These are phyloP conservation scores for Mnemiopsis leidyi DNA, from an alignment of 37 sponge, comb jelly and placozoan species.

Conservation along the genomic window DNA sequence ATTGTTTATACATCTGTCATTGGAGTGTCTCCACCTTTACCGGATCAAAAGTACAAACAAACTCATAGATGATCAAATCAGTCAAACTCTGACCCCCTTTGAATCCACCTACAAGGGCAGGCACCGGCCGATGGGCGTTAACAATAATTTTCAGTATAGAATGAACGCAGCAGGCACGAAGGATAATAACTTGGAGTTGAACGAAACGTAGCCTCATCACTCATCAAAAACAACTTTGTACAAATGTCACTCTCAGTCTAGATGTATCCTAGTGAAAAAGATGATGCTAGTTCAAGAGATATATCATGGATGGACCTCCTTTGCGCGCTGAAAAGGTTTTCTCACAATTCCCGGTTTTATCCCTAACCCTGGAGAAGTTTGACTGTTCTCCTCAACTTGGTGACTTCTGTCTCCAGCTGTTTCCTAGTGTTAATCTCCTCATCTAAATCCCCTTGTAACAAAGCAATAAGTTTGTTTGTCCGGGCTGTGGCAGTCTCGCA, in stretches of 20 bases:
- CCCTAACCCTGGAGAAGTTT: background rate
- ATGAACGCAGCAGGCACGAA: background rate
- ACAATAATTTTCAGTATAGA: background rate
- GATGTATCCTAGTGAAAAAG: too few relatives aligned
- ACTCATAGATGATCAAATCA: background rate
- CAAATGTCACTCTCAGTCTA: too few relatives aligned
- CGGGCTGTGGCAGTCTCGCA: background rate
- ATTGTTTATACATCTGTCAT: background rate
- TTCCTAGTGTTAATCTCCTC: conserved; percentile 9
- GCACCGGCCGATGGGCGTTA: background rate
- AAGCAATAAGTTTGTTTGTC: background rate
- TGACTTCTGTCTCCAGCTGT: conserved; percentile 1
- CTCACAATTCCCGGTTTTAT: too few relatives aligned
- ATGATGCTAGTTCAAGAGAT: too few relatives aligned
- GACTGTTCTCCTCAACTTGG: background rate
- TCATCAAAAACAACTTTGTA: too few relatives aligned
- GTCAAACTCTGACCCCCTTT: background rate
- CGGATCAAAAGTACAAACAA: background rate
- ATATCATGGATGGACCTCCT: too few relatives aligned
- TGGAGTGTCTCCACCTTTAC: background rate
- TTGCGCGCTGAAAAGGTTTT: too few relatives aligned
- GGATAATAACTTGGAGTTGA: background rate
- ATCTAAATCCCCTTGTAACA: background rate
- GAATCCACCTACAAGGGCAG: background rate
- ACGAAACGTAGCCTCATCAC: background rate